Percentiles rank a stretch among this genome's conserved stretches.
Evolutionary conservation across 2,888 invertebrate genomes (phyloP).

Genomic region (Gisinianus flammeolus): DNA sequence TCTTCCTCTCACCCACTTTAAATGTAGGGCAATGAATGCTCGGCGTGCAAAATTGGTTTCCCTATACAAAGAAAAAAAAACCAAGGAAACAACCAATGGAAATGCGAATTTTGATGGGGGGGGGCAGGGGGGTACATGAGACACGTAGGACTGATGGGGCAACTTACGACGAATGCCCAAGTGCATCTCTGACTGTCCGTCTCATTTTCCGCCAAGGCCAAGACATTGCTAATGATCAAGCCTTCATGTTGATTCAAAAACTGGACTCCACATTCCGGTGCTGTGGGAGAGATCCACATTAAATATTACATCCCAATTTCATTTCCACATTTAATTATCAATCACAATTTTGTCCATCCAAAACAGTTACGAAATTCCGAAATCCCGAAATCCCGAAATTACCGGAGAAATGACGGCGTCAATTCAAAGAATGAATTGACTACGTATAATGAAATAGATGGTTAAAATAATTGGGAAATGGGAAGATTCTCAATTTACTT

Average conservation of each 20-base stretch:
- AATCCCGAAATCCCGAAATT: background rate
- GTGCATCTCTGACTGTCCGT: conserved; percentile 42
- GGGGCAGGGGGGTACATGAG: too few relatives aligned
- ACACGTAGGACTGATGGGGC: too few relatives aligned
- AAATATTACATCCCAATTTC: conserved; percentile 7
- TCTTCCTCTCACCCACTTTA: conserved; percentile 40
- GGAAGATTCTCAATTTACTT: background rate
- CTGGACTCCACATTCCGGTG: conserved; percentile 53
- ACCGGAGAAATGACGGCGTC: too few relatives aligned
- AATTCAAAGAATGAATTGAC: too few relatives aligned
- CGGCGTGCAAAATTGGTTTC: conserved; percentile 55
- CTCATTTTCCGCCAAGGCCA: conserved; percentile 35
- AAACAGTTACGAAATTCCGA: background rate
- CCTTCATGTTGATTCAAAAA: conserved; percentile 55
- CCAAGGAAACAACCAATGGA: conserved; percentile 11
- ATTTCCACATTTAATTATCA: conserved; percentile 12
- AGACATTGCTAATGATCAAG: conserved; percentile 50
- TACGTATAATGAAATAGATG: too few relatives aligned
- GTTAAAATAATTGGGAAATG: background rate
- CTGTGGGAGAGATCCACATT: conserved; percentile 29
- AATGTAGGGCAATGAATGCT: conserved; percentile 51
- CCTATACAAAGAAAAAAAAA: conserved; percentile 41
- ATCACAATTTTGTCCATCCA: too few relatives aligned
- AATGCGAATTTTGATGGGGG: background rate
- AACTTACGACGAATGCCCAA: conserved; percentile 55